phyloP scores from a whole-genome alignment of 2,888 invertebrate genomes.

The Eulithis testata region DNA sequence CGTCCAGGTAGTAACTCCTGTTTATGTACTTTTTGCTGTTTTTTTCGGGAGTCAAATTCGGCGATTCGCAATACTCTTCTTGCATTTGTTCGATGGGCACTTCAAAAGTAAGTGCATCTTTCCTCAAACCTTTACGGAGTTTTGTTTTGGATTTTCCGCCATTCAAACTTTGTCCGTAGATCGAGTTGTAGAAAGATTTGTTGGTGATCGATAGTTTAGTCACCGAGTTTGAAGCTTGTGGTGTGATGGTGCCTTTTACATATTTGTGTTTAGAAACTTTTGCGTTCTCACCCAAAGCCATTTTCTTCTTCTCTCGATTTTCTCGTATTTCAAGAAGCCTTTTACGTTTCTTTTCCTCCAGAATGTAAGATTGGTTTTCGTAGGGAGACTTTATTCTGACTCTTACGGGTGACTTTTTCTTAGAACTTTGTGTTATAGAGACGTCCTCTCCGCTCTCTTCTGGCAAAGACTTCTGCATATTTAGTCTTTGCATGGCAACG shows the following conservation, averaged over 20 bases:
- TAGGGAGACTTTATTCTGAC: slow-evolving; percentile 74
- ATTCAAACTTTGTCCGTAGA: slow-evolving; percentile 64
- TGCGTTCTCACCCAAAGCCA: slow-evolving; percentile 62
- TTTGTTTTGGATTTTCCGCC: slow-evolving; percentile 49
- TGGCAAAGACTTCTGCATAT: slow-evolving; percentile 53
- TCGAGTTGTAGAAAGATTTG: slow-evolving; percentile 77
- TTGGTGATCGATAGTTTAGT: slow-evolving; percentile 77
- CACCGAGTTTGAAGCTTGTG: slow-evolving; percentile 71
- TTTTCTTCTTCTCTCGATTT: slow-evolving; percentile 68
- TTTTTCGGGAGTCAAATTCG: slow-evolving; percentile 42
- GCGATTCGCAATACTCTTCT: slow-evolving; percentile 41
- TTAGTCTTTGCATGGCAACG: slow-evolving; percentile 58
- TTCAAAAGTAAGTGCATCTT: slow-evolving; percentile 37
- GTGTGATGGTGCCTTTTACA: slow-evolving; percentile 55
- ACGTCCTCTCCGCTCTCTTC: slow-evolving; percentile 63
- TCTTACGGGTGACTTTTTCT: slow-evolving; percentile 62
- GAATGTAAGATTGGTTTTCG: slow-evolving; percentile 65
- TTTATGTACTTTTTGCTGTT: slow-evolving; percentile 59
- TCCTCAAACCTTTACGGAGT: slow-evolving; percentile 40
- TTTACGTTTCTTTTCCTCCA: slow-evolving; percentile 73
- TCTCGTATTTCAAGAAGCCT: slow-evolving; percentile 72
- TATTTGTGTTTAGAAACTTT: slow-evolving; percentile 66
- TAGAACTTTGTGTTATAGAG: slow-evolving; percentile 40
- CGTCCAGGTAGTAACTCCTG: slow-evolving; percentile 67
- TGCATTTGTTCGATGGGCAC: slow-evolving; percentile 40